Percentiles rank a stretch among this genome's conserved stretches.
phyloP scores from a whole-genome alignment of 1,140 invertebrate species.

The Zaprionus nigranus region DNA sequence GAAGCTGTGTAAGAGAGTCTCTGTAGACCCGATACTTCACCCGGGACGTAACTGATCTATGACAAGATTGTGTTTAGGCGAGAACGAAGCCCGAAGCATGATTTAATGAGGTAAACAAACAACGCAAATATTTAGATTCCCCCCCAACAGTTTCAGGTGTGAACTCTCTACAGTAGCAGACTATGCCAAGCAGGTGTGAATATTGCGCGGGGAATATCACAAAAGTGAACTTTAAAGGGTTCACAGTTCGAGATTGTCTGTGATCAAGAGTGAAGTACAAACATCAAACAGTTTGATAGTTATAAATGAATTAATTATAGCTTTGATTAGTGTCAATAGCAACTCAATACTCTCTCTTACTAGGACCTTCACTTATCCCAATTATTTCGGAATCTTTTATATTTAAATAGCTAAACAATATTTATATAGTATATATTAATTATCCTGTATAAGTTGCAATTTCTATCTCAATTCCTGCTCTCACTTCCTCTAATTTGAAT shows the following conservation, averaged over 20 bases:
- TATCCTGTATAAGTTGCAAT: not conserved
- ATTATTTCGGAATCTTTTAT: no score
- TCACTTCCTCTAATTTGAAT: not conserved
- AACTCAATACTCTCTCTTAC: not conserved
- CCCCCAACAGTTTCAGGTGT: not conserved
- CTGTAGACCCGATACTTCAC: not conserved
- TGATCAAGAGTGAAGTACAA: not conserved
- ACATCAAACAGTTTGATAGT: not conserved
- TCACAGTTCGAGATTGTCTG: not conserved
- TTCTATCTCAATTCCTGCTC: not conserved
- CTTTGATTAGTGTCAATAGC: not conserved
- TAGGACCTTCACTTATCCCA: no score
- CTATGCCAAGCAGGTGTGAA: not conserved
- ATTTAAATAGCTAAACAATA: not conserved
- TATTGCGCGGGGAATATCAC: not conserved
- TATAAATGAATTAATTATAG: not conserved
- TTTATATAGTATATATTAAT: not conserved
- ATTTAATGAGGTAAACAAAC: slow-evolving; percentile 19
- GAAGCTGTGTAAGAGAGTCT: not conserved
- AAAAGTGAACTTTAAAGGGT: slow-evolving; percentile 16
- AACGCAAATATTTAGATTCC: slow-evolving; percentile 6
- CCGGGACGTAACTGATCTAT: slow-evolving; percentile 26
- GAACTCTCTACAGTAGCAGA: not conserved
- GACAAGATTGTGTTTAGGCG: slow-evolving; percentile 2
- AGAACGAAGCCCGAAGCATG: not conserved